Percentiles rank a stretch among this genome's conserved stretches.
Conservation (phyloP, 2,113 vertebrate species). For the Nothobranchius furzeri region DNA sequence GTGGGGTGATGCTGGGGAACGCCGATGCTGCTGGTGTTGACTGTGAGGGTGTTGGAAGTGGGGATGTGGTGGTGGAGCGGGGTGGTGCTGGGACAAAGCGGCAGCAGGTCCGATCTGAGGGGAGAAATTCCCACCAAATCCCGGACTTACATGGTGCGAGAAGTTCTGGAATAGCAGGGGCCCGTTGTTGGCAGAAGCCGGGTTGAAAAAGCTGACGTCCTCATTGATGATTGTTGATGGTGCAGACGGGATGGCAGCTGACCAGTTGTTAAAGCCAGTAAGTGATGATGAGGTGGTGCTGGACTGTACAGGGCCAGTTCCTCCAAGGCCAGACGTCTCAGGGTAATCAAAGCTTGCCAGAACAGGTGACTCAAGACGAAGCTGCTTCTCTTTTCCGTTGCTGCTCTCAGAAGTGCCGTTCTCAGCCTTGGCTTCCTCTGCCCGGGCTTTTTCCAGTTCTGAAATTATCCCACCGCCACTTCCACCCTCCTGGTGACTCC, state of each 20-base stretch:
- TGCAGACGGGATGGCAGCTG: constrained; percentile 93
- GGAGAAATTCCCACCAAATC: constrained; percentile 97
- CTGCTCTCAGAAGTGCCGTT: constrained; percentile 85
- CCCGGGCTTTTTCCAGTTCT: constrained; percentile 91
- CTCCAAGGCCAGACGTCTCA: constrained; percentile 91
- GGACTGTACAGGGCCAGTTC: constrained; percentile 85
- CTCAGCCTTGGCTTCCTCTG: constrained; percentile 90
- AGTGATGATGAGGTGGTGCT: constrained; percentile 93
- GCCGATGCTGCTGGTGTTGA: constrained; percentile 97
- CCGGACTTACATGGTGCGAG: constrained; percentile 96
- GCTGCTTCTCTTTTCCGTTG: constrained; percentile 93
- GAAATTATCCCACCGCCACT: constrained; percentile 85
- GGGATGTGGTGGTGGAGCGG: constrained; percentile 91
- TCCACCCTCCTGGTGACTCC: constrained; percentile 87
- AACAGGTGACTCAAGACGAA: constrained; percentile 95
- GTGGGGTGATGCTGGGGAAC: constrained; percentile 96
- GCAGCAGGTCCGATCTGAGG: constrained; percentile 91
- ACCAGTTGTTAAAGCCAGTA: constrained; percentile 98
- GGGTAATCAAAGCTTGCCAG: constrained; percentile 96
- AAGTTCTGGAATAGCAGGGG: constrained; percentile 99
- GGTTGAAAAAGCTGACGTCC: constrained; percentile 98
- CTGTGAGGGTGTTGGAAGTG: constrained; percentile 97
- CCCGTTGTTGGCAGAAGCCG: constrained; percentile 94
- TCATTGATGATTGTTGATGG: constrained; percentile 97
- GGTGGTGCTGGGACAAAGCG: constrained; percentile 93